Percentiles rank a stretch among this genome's conserved stretches.
These are phyloP conservation scores for Tortrix viridana DNA, from an alignment of 2,888 invertebrate genomes.

Conservation along the genomic window DNA sequence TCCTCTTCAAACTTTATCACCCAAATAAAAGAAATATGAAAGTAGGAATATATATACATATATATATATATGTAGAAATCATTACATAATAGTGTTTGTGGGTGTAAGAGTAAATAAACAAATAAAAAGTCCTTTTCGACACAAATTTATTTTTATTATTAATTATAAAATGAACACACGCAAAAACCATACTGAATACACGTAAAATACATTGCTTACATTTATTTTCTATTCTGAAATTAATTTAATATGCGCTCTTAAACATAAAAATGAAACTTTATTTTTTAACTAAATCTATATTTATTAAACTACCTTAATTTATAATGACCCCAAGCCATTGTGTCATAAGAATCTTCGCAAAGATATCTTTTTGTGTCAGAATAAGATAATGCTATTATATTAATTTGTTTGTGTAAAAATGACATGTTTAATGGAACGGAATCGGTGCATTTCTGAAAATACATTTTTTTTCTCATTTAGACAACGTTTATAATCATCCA, in stretches of 20 bases:
- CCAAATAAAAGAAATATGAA: neutral
- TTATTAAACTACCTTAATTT: constrained; percentile 24
- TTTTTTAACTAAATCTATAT: neutral
- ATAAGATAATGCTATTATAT: constrained; percentile 38
- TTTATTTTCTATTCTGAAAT: neutral
- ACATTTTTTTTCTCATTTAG: constrained; percentile 36
- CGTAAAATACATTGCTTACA: no score
- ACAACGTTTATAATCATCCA: constrained; percentile 41
- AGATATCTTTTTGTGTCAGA: constrained; percentile 36
- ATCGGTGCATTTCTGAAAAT: constrained; percentile 36
- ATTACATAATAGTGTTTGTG: no score
- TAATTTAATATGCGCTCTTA: neutral
- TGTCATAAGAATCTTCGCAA: constrained; percentile 12
- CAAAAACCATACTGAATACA: no score
- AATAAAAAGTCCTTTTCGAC: no score
- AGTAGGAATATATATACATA: no score
- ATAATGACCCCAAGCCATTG: constrained; percentile 39
- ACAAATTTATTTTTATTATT: no score
- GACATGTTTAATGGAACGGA: constrained; percentile 41
- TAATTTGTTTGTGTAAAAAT: constrained; percentile 44
- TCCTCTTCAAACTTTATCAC: neutral
- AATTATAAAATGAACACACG: no score
- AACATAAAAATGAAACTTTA: neutral
- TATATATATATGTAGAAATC: neutral
- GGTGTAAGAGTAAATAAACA: no score